A percentile compares a stretch with the other conserved stretches of the same genome.
phyloP scores from a whole-genome alignment of 2,888 invertebrate species.

The Lochmaea capreae region DNA sequence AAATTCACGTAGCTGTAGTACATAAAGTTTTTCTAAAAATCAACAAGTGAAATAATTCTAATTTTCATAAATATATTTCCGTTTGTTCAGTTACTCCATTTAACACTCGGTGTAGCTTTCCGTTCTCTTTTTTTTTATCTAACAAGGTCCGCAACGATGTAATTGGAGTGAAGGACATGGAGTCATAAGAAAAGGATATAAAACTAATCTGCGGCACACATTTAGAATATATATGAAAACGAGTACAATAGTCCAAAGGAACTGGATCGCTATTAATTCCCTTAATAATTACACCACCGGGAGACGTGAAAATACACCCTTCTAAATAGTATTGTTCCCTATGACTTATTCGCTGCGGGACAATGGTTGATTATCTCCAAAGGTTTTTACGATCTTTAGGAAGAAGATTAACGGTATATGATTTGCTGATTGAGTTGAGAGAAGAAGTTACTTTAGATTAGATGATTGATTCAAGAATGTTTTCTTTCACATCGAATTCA shows the following conservation, averaged over 20 bases:
- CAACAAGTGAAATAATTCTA: too few relatives aligned
- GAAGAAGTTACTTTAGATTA: too few relatives aligned
- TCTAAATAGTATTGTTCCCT: slow-evolving; percentile 28
- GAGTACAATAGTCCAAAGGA: slow-evolving; percentile 53
- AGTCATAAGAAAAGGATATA: slow-evolving; percentile 10
- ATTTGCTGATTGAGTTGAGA: too few relatives aligned
- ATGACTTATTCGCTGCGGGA: not conserved
- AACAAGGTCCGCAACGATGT: slow-evolving; percentile 11
- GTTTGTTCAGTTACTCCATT: not conserved
- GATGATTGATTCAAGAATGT: too few relatives aligned
- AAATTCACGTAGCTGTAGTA: not conserved
- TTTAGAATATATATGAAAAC: slow-evolving; percentile 38
- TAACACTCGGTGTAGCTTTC: too few relatives aligned
- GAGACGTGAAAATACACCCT: slow-evolving; percentile 50
- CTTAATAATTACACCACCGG: slow-evolving; percentile 57
- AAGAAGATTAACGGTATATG: too few relatives aligned
- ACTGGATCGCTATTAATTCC: slow-evolving; percentile 58
- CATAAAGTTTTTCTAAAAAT: too few relatives aligned
- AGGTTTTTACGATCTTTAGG: not conserved
- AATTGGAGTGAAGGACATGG: slow-evolving; percentile 12
- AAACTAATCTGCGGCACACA: slow-evolving; percentile 30
- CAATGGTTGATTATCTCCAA: not conserved
- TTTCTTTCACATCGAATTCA: too few relatives aligned
- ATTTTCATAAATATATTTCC: too few relatives aligned
- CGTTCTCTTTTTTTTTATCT: not conserved